Evolutionary conservation across 2,797 vertebrate species (phyloP), one percentile per base, ranked within the genome.

Genomic region (Acrossocheilus wenchowensis): DNA sequence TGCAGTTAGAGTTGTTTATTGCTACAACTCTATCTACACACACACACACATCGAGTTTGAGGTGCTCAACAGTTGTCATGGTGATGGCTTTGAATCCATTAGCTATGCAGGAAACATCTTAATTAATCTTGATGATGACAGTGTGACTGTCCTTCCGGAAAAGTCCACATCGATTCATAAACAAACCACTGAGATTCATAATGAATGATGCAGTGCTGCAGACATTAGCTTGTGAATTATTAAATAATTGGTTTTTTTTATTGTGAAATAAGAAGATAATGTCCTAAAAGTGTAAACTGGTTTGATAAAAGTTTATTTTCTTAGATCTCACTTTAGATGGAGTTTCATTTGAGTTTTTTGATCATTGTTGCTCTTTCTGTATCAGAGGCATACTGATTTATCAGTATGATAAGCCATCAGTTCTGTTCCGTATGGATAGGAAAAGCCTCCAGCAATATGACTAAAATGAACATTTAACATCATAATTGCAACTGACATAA

Each of bases 111-210:
- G 92, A 93, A 93, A 94, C 92, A 92, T 96, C 94, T 96, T 96
- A 96, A 97, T 97, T 96, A 95, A 95, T 96, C 93, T 93, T 90
- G 87, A 92, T 89, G 95, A 93, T 95, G 94, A 94, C 94, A 95
- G 89, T 85, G 81, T 86, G 90, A 91, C 90, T 94, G 90, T 95
- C 91, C 93, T 93, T 93, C 92, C 91, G 89, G 91, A 94, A 92
- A 93, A 92, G 89, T 93, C 93, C 95, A 94, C 95, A 94, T 95
- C 92, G 92, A 95, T 95, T 95, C 90, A 93, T 96, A 96, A 95
- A 94, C 92, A 95, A 92, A 91, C 88, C 92, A 93, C 91, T 95
- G 94, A 94, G 94, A 92, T 48, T 90, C 89, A 87, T 94, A 94
- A 95, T 91, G 87, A 94, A 95, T 94, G 93, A 92, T 90, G 88